Conservation (phyloP, 1,140 invertebrate genomes). For the Zaprionus vittiger region DNA sequence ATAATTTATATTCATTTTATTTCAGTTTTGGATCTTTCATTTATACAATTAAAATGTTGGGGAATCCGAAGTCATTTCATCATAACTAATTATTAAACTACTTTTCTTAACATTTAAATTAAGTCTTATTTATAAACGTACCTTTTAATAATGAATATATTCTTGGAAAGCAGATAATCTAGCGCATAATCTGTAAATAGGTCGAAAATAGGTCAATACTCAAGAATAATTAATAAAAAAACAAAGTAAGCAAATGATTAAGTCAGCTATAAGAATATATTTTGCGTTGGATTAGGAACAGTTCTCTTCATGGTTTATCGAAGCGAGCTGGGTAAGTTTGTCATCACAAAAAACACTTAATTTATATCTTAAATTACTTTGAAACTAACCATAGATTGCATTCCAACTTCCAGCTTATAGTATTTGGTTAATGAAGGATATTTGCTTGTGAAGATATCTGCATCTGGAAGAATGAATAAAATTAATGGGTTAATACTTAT, state of each 20-base stretch:
- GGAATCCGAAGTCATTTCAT: neutral
- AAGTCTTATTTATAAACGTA: neutral
- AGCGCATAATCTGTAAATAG: too few relatives aligned
- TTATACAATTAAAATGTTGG: neutral
- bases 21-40: neutral
- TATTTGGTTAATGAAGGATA: neutral
- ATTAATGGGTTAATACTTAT: neutral
- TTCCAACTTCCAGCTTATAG: too few relatives aligned
- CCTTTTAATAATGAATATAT: neutral
- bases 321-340: slow-evolving; percentile 77
- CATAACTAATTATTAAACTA: neutral
- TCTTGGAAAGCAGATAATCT: too few relatives aligned
- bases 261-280: slow-evolving; percentile 41
- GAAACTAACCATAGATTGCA: neutral
- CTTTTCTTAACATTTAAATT: neutral
- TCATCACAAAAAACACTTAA: slow-evolving; percentile 46
- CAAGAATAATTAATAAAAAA: neutral
- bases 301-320: slow-evolving; percentile 69
- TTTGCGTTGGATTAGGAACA: slow-evolving; percentile 70
- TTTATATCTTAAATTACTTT: neutral
- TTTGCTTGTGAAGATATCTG: too few relatives aligned
- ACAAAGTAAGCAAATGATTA: neutral
- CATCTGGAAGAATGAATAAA: too few relatives aligned
- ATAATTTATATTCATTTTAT: too few relatives aligned
- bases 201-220: neutral